A percentile compares a stretch with the other conserved stretches of the same genome.
Conservation (phyloP, 1,140 invertebrate genomes). For the Drosophila quadrilineata region DNA sequence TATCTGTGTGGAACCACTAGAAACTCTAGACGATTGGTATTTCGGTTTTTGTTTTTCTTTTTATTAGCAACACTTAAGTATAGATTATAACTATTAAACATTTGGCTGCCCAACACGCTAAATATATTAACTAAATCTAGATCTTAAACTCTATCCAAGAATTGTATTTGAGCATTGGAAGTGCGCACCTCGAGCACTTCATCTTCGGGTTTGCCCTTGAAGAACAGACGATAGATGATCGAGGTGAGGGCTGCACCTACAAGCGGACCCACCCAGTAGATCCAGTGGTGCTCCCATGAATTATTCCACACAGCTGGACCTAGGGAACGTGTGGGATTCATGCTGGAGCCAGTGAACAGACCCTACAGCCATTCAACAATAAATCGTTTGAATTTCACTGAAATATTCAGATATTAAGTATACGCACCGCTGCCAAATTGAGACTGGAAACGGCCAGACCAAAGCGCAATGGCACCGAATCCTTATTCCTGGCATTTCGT, state of each 20-base stretch:
- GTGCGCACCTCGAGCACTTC: slow-evolving; percentile 34
- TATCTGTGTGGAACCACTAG: too few relatives aligned
- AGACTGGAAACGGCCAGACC: slow-evolving; percentile 84
- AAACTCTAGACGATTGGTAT: slow-evolving; percentile 6
- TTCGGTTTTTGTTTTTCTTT: slow-evolving; percentile 3
- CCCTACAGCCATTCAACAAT: slow-evolving; percentile 80
- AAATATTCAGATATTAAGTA: neutral
- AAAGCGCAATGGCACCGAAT: slow-evolving; percentile 84
- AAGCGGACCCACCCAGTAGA: slow-evolving; percentile 89
- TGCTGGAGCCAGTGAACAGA: slow-evolving; percentile 87
- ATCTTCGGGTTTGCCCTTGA: slow-evolving; percentile 51
- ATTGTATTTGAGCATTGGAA: slow-evolving; percentile 44
- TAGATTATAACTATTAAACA: slow-evolving; percentile 12
- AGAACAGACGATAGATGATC: slow-evolving; percentile 84
- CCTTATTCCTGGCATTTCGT: slow-evolving; percentile 82
- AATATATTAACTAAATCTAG: neutral
- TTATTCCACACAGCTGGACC: slow-evolving; percentile 88
- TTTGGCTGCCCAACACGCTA: too few relatives aligned
- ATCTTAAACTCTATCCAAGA: slow-evolving; percentile 43
- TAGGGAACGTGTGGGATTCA: slow-evolving; percentile 91
- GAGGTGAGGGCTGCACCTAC: slow-evolving; percentile 84
- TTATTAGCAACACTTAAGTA: slow-evolving; percentile 3
- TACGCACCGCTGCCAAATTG: slow-evolving; percentile 82
- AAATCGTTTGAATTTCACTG: neutral
- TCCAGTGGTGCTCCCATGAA: slow-evolving; percentile 88